These are phyloP conservation scores for Eclectus roratus DNA, from an alignment of 2,113 vertebrate species.

Conservation along the genomic window DNA sequence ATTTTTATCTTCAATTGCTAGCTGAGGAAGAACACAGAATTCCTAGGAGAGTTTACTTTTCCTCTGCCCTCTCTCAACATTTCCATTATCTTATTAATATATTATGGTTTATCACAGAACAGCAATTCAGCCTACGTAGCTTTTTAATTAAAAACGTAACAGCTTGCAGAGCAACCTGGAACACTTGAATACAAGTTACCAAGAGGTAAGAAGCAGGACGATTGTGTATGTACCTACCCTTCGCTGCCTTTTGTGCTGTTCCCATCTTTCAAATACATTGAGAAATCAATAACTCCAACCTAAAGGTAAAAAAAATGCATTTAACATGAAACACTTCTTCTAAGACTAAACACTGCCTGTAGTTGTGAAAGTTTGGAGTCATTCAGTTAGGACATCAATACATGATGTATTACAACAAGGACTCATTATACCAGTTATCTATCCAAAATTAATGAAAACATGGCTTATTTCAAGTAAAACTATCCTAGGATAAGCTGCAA, in stretches of 20 bases:
- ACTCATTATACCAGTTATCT: neutral
- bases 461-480: neutral
- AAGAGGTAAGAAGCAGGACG: neutral
- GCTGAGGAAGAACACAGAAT: neutral
- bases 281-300: slow-evolving; percentile 99
- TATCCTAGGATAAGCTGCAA: neutral
- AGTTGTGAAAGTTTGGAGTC: neutral
- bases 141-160: neutral
- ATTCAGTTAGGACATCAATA: neutral
- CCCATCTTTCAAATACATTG: slow-evolving; percentile 97
- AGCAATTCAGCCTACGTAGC: neutral
- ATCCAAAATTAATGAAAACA: neutral
- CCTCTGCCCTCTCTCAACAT: neutral
- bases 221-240: slow-evolving; percentile 78
- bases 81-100: neutral
- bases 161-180: neutral
- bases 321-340: neutral
- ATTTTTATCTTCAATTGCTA: neutral
- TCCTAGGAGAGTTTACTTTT: neutral
- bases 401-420: neutral
- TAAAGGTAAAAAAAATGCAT: slow-evolving; percentile 56
- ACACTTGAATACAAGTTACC: neutral
- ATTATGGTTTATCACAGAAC: no score
- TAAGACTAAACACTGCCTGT: neutral
- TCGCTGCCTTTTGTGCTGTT: slow-evolving; percentile 94